Percentiles rank a stretch among this genome's conserved stretches.
Conservation (phyloP, 2,113 vertebrate species). For the Meriones unguiculatus region DNA sequence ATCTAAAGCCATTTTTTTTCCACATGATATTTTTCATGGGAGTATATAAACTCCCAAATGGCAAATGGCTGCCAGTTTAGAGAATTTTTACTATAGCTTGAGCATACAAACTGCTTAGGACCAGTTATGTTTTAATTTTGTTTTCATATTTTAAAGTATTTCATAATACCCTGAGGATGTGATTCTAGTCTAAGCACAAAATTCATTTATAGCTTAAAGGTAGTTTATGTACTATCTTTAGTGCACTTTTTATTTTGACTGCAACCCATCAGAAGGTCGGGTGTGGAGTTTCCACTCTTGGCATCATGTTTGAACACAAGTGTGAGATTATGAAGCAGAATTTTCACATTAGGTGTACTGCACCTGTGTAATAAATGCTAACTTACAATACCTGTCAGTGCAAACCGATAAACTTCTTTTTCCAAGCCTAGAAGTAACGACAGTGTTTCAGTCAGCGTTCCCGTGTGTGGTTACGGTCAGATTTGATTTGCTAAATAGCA, state of each 20-base stretch:
- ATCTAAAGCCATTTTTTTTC: constrained; percentile 32
- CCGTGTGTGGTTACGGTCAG: neutral
- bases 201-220: neutral
- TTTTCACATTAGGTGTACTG: neutral
- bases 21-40: constrained; percentile 41
- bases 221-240: neutral
- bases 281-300: neutral
- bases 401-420: constrained; percentile 36
- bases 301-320: neutral
- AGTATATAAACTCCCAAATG: constrained; percentile 67
- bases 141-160: neutral
- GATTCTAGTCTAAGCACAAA: neutral
- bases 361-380: neutral
- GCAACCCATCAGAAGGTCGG: neutral
- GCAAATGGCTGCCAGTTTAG: constrained; percentile 71
- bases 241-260: neutral
- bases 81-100: constrained; percentile 11
- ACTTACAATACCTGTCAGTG: constrained; percentile 48
- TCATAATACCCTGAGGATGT: neutral
- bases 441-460: constrained; percentile 46
- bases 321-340: neutral
- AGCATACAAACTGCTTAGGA: neutral
- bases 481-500: constrained; percentile 28
- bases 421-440: constrained; percentile 13
- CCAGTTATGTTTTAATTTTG: neutral